Evolutionary conservation across 2,888 invertebrate species (phyloP).

Genomic region (Heliconius charithonia): DNA sequence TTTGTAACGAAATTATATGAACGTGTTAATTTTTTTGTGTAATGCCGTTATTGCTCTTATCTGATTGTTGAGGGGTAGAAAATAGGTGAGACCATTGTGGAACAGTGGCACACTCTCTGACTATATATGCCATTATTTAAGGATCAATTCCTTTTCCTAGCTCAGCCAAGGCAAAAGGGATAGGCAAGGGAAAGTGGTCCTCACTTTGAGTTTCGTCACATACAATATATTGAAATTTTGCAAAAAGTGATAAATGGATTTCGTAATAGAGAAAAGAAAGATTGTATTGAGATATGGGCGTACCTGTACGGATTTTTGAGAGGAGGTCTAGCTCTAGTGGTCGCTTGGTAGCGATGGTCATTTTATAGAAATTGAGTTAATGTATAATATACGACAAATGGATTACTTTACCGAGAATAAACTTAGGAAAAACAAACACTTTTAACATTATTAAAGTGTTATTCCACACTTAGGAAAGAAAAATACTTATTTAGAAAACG

Average conservation of each 20-base stretch:
- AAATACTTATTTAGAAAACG: too few relatives aligned
- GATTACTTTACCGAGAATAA: too few relatives aligned
- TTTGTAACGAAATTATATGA: conserved; percentile 40
- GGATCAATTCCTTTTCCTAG: neutral
- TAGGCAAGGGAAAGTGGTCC: too few relatives aligned
- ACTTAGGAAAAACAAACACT: too few relatives aligned
- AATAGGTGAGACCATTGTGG: neutral
- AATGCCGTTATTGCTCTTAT: conserved; percentile 6
- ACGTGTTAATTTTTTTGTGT: conserved; percentile 40
- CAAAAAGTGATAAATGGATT: neutral
- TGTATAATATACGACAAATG: too few relatives aligned
- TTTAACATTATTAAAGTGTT: too few relatives aligned
- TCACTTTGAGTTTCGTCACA: neutral
- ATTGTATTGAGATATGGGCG: neutral
- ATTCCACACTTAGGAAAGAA: too few relatives aligned
- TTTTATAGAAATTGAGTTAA: neutral
- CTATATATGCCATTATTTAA: too few relatives aligned
- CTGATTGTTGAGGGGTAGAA: neutral
- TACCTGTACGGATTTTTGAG: too few relatives aligned
- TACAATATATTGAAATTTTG: neutral
- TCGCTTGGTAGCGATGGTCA: neutral
- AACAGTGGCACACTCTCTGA: neutral
- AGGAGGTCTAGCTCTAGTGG: neutral
- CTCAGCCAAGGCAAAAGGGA: neutral
- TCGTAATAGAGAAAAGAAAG: neutral